Conservation (phyloP, 1,140 invertebrate species). For the Helicoverpa zea region DNA sequence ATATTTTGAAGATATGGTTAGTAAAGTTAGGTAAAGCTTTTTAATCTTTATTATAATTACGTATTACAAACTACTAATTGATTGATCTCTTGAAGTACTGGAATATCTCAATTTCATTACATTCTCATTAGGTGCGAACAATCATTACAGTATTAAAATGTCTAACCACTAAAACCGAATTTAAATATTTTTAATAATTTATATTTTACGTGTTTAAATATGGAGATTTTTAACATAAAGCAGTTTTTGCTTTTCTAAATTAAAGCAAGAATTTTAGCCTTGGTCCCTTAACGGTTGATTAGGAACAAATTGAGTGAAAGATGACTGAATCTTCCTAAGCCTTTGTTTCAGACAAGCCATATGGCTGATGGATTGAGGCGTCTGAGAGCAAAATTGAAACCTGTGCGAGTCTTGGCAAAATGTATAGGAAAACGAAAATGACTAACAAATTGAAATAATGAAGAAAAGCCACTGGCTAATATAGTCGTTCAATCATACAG, state of each 20-base stretch:
- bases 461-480: too few relatives aligned
- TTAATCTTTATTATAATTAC: too few relatives aligned
- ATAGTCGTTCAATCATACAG: too few relatives aligned
- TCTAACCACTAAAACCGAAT: not conserved
- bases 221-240: not conserved
- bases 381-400: not conserved
- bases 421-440: too few relatives aligned
- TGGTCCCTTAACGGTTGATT: slow-evolving; percentile 62
- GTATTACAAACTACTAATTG: slow-evolving; percentile 5
- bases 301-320: slow-evolving; percentile 66
- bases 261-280: slow-evolving; percentile 43
- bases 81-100: not conserved
- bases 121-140: slow-evolving; percentile 11
- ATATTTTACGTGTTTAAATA: too few relatives aligned
- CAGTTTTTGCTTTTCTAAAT: not conserved
- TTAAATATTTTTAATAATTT: too few relatives aligned
- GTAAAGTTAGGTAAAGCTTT: too few relatives aligned
- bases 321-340: slow-evolving; percentile 34
- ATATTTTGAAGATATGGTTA: too few relatives aligned
- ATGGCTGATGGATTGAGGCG: slow-evolving; percentile 9
- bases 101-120: not conserved
- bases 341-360: slow-evolving; percentile 27
- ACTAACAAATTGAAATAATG: too few relatives aligned
- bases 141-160: not conserved
- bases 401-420: not conserved